Evolutionary conservation across 1,140 invertebrate genomes (phyloP).

Genomic region (Lithobius niger): DNA sequence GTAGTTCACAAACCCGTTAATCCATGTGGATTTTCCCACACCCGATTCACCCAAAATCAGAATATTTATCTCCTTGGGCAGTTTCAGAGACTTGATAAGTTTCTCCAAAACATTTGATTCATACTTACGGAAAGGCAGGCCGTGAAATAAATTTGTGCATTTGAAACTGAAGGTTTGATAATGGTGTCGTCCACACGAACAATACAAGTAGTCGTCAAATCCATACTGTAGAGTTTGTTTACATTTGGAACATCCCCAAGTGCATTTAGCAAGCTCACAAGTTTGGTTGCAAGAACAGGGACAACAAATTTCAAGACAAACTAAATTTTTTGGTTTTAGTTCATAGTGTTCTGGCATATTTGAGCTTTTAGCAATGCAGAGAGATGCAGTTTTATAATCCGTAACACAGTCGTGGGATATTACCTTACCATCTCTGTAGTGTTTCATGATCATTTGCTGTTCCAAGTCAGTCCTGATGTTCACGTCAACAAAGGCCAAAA

Average conservation of each 20-base stretch:
- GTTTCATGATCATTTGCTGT: too few species aligned
- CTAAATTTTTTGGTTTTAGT: too few species aligned
- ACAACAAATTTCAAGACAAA: too few species aligned
- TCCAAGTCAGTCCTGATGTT: too few species aligned
- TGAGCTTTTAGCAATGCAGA: too few species aligned
- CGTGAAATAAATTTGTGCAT: not conserved
- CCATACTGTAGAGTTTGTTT: not conserved
- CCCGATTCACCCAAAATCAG: conserved; percentile 17
- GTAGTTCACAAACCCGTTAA: conserved; percentile 20
- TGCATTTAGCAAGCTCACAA: too few species aligned
- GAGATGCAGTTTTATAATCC: too few species aligned
- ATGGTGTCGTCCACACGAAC: not conserved
- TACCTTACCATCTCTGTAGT: too few species aligned
- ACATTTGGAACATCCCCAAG: not conserved
- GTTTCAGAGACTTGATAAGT: not conserved
- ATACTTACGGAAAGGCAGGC: not conserved
- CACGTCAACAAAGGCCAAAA: too few species aligned
- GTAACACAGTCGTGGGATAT: too few species aligned
- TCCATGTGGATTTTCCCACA: conserved; percentile 20
- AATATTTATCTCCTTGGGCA: conserved; percentile 3
- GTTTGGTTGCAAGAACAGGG: too few species aligned
- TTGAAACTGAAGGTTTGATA: not conserved
- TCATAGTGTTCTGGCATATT: too few species aligned
- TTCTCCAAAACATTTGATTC: not conserved
- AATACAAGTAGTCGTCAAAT: not conserved